phyloP scores from a whole-genome alignment of 2,113 vertebrate genomes.

The Antennarius striatus region DNA sequence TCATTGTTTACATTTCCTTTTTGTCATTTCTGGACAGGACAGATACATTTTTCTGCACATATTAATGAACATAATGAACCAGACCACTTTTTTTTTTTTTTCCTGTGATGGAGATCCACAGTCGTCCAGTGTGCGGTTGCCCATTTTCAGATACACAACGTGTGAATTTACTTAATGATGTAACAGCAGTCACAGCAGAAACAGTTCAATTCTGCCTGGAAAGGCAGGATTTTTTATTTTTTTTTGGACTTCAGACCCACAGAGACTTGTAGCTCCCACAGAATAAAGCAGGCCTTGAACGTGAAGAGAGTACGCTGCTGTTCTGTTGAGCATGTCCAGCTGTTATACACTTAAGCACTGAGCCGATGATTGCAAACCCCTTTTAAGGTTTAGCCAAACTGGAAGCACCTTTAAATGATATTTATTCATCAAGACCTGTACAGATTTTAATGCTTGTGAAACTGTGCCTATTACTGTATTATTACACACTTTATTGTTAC shows the following conservation, averaged over 20 bases:
- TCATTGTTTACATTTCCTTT: conserved; percentile 10
- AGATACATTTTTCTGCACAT: no score
- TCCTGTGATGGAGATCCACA: neutral
- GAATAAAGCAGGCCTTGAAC: no score
- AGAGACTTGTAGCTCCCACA: conserved; percentile 8
- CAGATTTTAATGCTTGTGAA: no score
- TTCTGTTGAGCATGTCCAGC: no score
- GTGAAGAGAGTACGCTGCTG: no score
- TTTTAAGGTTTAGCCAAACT: neutral
- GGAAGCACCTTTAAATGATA: neutral
- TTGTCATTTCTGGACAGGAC: neutral
- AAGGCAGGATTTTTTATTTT: neutral
- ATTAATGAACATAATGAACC: neutral
- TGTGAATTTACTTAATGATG: neutral
- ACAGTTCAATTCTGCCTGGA: no score
- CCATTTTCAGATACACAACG: neutral
- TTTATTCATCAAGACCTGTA: neutral
- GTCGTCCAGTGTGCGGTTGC: neutral
- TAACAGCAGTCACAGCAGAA: neutral
- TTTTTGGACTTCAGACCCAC: conserved; percentile 33
- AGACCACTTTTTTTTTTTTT: neutral
- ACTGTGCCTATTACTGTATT: no score
- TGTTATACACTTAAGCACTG: neutral
- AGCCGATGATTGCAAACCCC: neutral
- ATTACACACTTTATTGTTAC: no score